Conservation (phyloP, 2,797 vertebrate species). For the Phalloptychus januarius region DNA sequence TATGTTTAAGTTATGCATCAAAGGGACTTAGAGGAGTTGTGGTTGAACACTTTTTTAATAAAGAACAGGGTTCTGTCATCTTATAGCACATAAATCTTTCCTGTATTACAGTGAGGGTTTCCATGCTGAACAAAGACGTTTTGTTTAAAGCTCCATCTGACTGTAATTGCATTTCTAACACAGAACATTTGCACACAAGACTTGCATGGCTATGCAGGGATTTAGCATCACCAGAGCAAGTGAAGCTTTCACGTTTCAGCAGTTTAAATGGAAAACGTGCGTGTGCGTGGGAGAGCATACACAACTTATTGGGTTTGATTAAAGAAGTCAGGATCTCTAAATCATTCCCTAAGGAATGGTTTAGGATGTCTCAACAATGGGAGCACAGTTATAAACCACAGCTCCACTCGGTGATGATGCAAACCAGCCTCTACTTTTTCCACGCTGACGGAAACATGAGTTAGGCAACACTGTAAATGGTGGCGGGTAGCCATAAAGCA, state of each 20-base stretch:
- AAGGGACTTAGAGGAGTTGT: neutral
- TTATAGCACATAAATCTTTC: slow-evolving; percentile 46
- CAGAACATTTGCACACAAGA: slow-evolving; percentile 28
- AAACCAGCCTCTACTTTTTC: slow-evolving; percentile 63
- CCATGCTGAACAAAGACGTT: slow-evolving; percentile 60
- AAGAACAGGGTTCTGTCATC: slow-evolving; percentile 30
- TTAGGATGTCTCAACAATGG: slow-evolving; percentile 65
- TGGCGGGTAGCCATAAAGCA: slow-evolving; percentile 44
- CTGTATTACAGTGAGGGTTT: slow-evolving; percentile 52
- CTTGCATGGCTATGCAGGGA: slow-evolving; percentile 29
- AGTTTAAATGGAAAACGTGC: slow-evolving; percentile 57
- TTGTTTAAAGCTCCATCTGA: slow-evolving; percentile 55
- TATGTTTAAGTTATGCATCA: neutral
- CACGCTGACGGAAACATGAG: slow-evolving; percentile 59
- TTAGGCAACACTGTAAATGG: slow-evolving; percentile 57
- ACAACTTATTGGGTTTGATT: slow-evolving; percentile 33
- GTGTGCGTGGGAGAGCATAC: slow-evolving; percentile 7
- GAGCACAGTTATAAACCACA: slow-evolving; percentile 67
- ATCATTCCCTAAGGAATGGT: slow-evolving; percentile 33
- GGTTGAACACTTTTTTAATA: slow-evolving; percentile 24
- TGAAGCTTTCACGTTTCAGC: slow-evolving; percentile 33
- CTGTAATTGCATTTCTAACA: slow-evolving; percentile 46
- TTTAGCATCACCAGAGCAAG: slow-evolving; percentile 35
- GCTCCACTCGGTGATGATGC: slow-evolving; percentile 62
- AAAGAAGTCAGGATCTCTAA: slow-evolving; percentile 31